Base-by-base conservation (phyloP, 2,113 vertebrate species). In the Gnathonemus longibarbis region DNA sequence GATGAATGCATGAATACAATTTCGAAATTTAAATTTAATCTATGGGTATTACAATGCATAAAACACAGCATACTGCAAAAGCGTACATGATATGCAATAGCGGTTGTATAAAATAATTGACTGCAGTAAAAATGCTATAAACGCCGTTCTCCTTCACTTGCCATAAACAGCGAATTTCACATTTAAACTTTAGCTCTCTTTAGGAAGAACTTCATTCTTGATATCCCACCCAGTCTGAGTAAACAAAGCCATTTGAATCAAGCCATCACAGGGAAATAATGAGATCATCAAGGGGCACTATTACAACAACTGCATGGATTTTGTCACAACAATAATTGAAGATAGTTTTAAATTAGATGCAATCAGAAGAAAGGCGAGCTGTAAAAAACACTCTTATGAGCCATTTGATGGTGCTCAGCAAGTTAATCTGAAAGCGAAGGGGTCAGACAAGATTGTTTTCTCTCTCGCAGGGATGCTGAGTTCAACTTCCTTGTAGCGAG, bases 311-410 rank as follows among this genome's bases (percentile, higher is more conserved):
- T 56, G 19, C 53, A 56, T 56, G n/a, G 11, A 89, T 91, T 89
- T 90, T 90, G 89, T 91, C 77, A 84, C 45, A 89, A 91, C 84
- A 91, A 85, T 92, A 92, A 92, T 89, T 66, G 77, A 88, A 90
- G 87, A 52, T 88, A 89, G 84, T 89, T 91, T 88, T 91, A 89
- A 92, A 92, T 90, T 91, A 91, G 84, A 92, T 48, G 56, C 42
- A 35, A 89, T 90, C 46, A 91, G 88, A 88, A 74, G 83, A 58
- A 91, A 13, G 27, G 77, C 31, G 85, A 52, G 53, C 53, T 89
- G 89, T 89, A 89, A 86, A 90, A 91, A 70, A 13, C 10, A 58
- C 90, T 91, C 87, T 88, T 91, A 89, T 74, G 90, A 91, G 90
- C 35, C 83, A 91, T 90, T 77, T 91, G 91, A 91, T 90, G 88